Base-by-base conservation (phyloP, 2,113 vertebrate genomes). In the Odobenus rosmarus region DNA sequence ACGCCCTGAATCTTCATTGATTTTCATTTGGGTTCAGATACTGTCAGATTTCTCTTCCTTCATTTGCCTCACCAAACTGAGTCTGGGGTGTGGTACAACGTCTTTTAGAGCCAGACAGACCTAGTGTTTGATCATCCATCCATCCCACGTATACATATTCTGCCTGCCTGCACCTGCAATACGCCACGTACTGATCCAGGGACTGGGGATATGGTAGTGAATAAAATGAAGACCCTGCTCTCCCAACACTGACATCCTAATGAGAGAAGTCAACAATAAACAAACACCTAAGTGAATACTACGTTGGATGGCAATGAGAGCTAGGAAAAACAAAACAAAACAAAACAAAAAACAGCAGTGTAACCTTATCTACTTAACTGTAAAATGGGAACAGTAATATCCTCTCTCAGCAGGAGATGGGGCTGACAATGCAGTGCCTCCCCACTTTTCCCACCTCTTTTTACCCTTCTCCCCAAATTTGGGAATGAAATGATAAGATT, bases 71-170 rank as follows among this genome's bases (percentile, higher is more conserved):
- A 42, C 67, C 61, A 76, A 59, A 51, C 7, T 39, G 57, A 80
- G n/a, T 46, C 3, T 3, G 19, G 23, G 46, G 5, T 51, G 24
- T 28, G 15, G 21, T 18, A 13, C 13, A 24, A 33, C 0, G 0
- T 79, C 59, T 49, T 46, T 53, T 5, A 51, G 61, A 33, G 24
- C 28, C 85, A 57, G 31, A 31, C 0, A 49, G 18, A 24, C 64
- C 28, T 59, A 51, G 26, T 1, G 7, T 76, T 10, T 16, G 21
- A 49, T 39, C 59, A 51, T 15, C 31, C 49, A 55, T 84, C 26
- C 8, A 26, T 15, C 64, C 61, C n/a, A 61, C 0, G 4, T 11
- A 10, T 3, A 33, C n/a, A 64, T 62, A 51, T 84, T 49, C 36
- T 80, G 21, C 14, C 18, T 31, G 7, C 7, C 18, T n/a, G 7